A percentile compares a stretch with the other conserved stretches of the same genome.
These are phyloP conservation scores for Amblyteles armatorius DNA, from an alignment of 2,888 invertebrate genomes.

Conservation along the genomic window DNA sequence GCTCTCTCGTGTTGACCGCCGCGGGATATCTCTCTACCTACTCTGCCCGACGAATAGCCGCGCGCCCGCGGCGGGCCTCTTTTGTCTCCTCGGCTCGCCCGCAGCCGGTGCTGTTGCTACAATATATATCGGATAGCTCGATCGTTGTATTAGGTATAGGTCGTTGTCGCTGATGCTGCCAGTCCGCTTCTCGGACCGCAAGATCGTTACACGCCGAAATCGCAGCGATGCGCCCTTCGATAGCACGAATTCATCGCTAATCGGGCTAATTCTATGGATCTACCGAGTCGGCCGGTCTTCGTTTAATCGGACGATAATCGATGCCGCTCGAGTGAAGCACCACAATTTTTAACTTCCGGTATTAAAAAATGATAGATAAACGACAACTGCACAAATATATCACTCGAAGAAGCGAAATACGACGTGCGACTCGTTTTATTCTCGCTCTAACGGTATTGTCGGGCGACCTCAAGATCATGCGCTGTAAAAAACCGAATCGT, in stretches of 20 bases:
- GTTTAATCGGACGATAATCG: background rate
- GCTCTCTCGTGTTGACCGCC: conserved; percentile 61
- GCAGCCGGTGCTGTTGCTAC: conserved; percentile 24
- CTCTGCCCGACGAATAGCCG: conserved; percentile 20
- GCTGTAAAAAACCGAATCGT: too few species aligned
- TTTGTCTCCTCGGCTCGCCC: conserved; percentile 46
- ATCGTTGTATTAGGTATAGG: conserved; percentile 52
- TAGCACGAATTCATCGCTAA: conserved; percentile 40
- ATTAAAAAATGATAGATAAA: too few species aligned
- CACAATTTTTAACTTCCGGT: too few species aligned
- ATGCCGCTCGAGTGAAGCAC: too few species aligned
- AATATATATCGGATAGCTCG: conserved; percentile 46
- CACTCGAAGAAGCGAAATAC: too few species aligned
- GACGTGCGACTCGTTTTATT: too few species aligned
- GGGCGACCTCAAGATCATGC: too few species aligned
- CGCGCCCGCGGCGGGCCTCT: conserved; percentile 56
- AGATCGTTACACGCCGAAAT: conserved; percentile 61
- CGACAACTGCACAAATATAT: too few species aligned
- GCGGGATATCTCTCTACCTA: conserved; percentile 59
- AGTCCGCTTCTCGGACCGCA: conserved; percentile 37
- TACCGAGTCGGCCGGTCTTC: conserved; percentile 10
- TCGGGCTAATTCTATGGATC: conserved; percentile 53
- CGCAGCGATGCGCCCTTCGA: conserved; percentile 38
- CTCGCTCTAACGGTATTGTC: too few species aligned
- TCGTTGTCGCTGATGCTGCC: conserved; percentile 24